Evolutionary conservation across 2,797 vertebrate species (phyloP).

Genomic region (Amazona ochrocephala): DNA sequence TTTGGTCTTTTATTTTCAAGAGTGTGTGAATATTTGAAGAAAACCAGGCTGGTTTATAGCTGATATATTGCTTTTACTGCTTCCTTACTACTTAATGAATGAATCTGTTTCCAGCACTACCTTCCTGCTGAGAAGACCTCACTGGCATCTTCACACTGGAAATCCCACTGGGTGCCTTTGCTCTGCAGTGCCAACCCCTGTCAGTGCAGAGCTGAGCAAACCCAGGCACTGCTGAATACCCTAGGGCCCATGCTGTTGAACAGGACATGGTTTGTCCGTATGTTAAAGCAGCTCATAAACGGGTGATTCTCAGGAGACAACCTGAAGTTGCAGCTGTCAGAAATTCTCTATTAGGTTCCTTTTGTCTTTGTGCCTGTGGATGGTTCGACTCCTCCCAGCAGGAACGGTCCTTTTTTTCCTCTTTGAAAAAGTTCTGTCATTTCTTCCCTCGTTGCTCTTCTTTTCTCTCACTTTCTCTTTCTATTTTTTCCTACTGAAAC

Average conservation of each 20-base stretch:
- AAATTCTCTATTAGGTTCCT: background rate
- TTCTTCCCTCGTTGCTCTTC: background rate
- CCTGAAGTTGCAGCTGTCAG: background rate
- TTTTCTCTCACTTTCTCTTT: background rate
- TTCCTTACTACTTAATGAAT: background rate
- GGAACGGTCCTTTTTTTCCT: background rate
- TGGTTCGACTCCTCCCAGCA: background rate
- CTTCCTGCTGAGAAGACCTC: background rate
- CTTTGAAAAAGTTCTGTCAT: background rate
- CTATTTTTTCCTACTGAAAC: background rate
- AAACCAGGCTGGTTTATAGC: background rate
- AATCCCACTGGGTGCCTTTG: background rate
- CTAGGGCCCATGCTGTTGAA: background rate
- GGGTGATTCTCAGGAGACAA: background rate
- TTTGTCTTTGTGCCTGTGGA: background rate
- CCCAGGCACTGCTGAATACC: background rate
- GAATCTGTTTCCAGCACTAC: background rate
- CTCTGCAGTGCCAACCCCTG: fast-evolving
- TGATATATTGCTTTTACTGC: background rate
- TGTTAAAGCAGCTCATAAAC: background rate
- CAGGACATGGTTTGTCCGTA: background rate
- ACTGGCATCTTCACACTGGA: background rate
- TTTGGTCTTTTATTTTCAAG: background rate
- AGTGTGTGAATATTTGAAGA: background rate
- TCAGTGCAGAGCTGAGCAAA: fast-evolving